Evolutionary conservation across 2,888 invertebrate genomes (phyloP).

Genomic region (Enoplolaimus lenunculus): DNA sequence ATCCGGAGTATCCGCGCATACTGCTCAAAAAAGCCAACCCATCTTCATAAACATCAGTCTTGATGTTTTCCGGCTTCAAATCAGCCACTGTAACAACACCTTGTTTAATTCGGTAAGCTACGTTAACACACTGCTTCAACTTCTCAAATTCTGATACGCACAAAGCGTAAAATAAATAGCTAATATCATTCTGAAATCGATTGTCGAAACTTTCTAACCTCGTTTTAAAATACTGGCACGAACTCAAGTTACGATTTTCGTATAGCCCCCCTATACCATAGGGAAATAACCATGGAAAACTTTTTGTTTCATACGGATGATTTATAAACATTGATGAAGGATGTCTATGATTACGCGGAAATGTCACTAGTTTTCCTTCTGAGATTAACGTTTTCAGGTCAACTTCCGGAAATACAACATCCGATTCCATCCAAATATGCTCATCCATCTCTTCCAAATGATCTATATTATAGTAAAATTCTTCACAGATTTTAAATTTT

Average conservation of each 20-base stretch:
- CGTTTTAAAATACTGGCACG: not conserved
- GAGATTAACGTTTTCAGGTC: not conserved
- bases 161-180: constrained; percentile 1
- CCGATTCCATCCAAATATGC: not conserved
- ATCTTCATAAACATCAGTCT: not conserved
- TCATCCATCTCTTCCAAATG: not conserved
- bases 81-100: not conserved
- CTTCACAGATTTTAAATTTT: not conserved
- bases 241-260: not conserved
- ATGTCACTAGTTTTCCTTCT: not conserved
- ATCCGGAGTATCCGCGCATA: not conserved
- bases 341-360: not conserved
- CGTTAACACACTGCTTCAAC: not conserved
- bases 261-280: not conserved
- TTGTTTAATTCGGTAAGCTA: not conserved
- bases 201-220: not conserved
- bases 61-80: not conserved
- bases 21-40: not conserved
- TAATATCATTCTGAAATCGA: constrained; percentile 1
- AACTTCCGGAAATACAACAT: not conserved
- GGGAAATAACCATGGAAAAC: constrained; percentile 4
- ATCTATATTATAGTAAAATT: not conserved
- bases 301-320: not conserved
- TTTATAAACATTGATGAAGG: not conserved
- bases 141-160: constrained; percentile 2